Evolutionary conservation across 2,888 invertebrate species (phyloP).

Genomic region (Gasteruption jaculator): DNA sequence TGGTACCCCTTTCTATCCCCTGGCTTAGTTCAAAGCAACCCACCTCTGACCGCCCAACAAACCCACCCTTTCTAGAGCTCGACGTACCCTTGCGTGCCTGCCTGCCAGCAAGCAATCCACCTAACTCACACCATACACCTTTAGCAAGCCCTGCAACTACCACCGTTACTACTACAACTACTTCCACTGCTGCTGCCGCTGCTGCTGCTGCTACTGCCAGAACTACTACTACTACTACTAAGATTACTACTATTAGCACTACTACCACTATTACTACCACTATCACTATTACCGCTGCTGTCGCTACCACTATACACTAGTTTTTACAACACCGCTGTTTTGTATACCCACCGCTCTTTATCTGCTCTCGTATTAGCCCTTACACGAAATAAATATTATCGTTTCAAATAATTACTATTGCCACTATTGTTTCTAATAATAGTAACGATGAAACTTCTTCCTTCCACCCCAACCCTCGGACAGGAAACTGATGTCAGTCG

Average conservation of each 20-base stretch:
- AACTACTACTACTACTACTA: no score
- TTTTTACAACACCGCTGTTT: no score
- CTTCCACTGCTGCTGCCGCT: constrained; percentile 22
- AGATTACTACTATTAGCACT: no score
- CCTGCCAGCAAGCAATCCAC: constrained; percentile 44
- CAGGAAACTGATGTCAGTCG: no score
- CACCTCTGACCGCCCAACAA: constrained; percentile 32
- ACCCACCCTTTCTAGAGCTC: constrained; percentile 28
- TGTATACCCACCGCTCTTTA: no score
- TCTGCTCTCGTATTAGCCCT: constrained; percentile 17
- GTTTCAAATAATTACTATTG: no score
- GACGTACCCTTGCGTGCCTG: constrained; percentile 42
- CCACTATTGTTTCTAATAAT: no score
- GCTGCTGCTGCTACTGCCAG: constrained; percentile 21
- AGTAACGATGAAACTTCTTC: no score
- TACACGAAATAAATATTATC: no score
- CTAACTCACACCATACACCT: constrained; percentile 30
- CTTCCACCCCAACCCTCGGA: no score
- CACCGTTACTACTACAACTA: constrained; percentile 13
- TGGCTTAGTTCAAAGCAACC: constrained; percentile 51
- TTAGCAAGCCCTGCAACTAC: constrained; percentile 11
- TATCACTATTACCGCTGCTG: no score
- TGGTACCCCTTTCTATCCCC: constrained; percentile 43
- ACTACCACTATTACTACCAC: constrained; percentile 25
- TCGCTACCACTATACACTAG: no score